Evolutionary conservation across 2,113 vertebrate genomes (phyloP).

Genomic region (Lontra canadensis): DNA sequence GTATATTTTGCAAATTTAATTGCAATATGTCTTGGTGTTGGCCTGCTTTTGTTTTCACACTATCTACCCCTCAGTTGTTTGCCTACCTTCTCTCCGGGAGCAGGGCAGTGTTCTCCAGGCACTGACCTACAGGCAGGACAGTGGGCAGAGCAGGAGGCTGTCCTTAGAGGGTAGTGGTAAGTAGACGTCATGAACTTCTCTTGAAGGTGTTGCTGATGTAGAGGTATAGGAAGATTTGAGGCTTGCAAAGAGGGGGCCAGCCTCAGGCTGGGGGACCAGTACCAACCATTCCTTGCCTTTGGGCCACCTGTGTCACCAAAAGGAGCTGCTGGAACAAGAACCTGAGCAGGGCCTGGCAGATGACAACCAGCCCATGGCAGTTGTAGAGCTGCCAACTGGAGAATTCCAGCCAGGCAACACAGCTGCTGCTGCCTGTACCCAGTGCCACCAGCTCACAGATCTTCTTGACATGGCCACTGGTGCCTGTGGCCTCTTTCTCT

Average conservation of each 20-base stretch:
- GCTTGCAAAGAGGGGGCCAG: constrained; percentile 85
- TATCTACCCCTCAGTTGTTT: no score
- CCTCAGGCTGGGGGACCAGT: constrained; percentile 79
- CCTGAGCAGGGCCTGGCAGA: constrained; percentile 81
- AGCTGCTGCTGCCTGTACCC: constrained; percentile 86
- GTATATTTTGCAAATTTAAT: no score
- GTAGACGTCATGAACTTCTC: constrained; percentile 74
- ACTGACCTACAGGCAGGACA: constrained; percentile 81
- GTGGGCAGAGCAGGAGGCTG: neutral
- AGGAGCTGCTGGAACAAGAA: constrained; percentile 92
- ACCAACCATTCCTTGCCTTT: constrained; percentile 82
- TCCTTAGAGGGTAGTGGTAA: constrained; percentile 48
- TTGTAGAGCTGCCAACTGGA: constrained; percentile 88
- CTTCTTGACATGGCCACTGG: neutral
- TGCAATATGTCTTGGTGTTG: no score
- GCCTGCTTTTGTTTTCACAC: no score
- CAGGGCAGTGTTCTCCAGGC: neutral
- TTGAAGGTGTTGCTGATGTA: constrained; percentile 87
- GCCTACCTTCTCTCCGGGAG: neutral
- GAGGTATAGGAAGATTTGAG: constrained; percentile 88
- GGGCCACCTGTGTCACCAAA: constrained; percentile 84
- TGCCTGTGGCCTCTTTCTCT: constrained; percentile 79
- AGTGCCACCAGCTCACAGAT: constrained; percentile 88
- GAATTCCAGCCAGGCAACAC: constrained; percentile 84
- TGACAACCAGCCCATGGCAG: constrained; percentile 87